Evolutionary conservation across 2,888 invertebrate genomes (phyloP).

Genomic region (Dromius quadrimaculatus): DNA sequence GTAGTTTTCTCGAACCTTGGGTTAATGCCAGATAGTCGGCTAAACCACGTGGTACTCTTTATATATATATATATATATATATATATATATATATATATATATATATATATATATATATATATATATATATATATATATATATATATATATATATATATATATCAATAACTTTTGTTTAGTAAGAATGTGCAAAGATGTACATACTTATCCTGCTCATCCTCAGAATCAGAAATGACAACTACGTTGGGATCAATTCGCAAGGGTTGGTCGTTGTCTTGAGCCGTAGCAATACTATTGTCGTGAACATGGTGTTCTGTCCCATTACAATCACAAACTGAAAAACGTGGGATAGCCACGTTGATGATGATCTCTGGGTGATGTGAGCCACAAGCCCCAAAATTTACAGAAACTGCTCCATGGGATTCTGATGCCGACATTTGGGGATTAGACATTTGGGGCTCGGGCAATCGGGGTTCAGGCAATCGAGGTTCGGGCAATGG

Average conservation of each 20-base stretch:
- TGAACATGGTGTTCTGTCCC: not conserved
- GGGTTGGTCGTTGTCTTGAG: not conserved
- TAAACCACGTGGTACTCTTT: not conserved
- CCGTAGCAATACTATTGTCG: not conserved
- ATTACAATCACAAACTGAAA: too few relatives aligned
- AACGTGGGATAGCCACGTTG: too few relatives aligned
- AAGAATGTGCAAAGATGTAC: too few relatives aligned
- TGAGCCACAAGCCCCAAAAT: too few relatives aligned
- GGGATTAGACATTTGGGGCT: not conserved
- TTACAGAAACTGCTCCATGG: not conserved
- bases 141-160: too few relatives aligned
- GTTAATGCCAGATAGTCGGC: not conserved
- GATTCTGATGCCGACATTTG: not conserved
- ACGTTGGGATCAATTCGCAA: not conserved
- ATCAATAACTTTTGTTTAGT: too few relatives aligned
- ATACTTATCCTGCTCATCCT: not conserved
- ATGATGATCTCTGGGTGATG: too few relatives aligned
- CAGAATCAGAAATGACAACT: not conserved
- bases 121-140: too few relatives aligned
- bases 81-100: too few relatives aligned
- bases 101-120: too few relatives aligned
- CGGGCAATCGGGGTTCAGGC: not conserved
- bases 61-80: not conserved
- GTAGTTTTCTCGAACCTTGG: not conserved
- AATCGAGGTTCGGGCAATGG: not conserved